Conservation (phyloP, 2,888 invertebrate genomes). For the Anaspis maculata region DNA sequence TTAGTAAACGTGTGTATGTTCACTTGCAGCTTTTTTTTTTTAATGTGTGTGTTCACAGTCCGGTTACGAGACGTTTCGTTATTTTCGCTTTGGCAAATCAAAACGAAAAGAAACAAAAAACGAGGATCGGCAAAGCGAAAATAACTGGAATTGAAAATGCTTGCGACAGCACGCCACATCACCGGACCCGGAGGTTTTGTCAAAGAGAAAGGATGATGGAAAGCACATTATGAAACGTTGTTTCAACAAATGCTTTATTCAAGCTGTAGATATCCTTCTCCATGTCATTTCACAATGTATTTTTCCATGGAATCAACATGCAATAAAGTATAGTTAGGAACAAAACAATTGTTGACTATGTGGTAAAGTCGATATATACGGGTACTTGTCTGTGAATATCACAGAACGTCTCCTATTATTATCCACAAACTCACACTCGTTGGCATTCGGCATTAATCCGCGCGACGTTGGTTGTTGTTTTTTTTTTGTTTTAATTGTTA, state of each 20-base stretch:
- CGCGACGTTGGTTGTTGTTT: no score
- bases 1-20: constrained; percentile 11
- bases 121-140: no score
- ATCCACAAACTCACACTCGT: constrained; percentile 4
- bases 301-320: constrained; percentile 49
- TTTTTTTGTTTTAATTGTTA: no score
- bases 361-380: constrained; percentile 23
- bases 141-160: no score
- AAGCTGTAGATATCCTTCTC: constrained; percentile 46
- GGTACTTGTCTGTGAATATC: constrained; percentile 27
- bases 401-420: constrained; percentile 17
- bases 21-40: constrained; percentile 13
- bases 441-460: constrained; percentile 5
- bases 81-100: no score
- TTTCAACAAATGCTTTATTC: constrained; percentile 61
- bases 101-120: no score
- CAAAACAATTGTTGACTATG: constrained; percentile 35
- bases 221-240: constrained; percentile 56
- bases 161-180: no score
- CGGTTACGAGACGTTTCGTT: no score
- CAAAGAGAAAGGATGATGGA: constrained; percentile 45
- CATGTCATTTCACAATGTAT: constrained; percentile 60
- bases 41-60: no score
- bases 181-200: no score
- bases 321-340: constrained; percentile 35